These are phyloP conservation scores for Nyctalus aviator DNA, from an alignment of 2,797 vertebrate genomes.

Conservation along the genomic window DNA sequence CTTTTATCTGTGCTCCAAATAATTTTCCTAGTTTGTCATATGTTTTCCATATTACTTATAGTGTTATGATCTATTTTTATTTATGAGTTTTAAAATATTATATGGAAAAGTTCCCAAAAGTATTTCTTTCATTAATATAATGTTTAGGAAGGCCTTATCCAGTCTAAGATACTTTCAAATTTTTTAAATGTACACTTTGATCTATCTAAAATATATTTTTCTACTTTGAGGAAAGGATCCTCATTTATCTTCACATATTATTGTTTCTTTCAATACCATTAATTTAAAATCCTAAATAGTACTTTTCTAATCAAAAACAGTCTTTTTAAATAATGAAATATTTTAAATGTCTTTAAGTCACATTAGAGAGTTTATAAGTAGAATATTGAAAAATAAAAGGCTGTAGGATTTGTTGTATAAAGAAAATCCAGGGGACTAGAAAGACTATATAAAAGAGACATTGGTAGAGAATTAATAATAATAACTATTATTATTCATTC, in stretches of 20 bases:
- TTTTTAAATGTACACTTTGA: conserved; percentile 7
- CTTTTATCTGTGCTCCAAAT: conserved; percentile 43
- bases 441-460: not conserved
- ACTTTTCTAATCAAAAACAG: not conserved
- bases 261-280: conserved; percentile 41
- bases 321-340: conserved; percentile 48
- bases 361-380: conserved; percentile 5
- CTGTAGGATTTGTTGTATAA: conserved; percentile 3
- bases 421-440: conserved; percentile 5
- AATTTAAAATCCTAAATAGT: conserved; percentile 18
- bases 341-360: conserved; percentile 55
- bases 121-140: conserved; percentile 52
- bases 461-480: not conserved
- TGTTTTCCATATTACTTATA: conserved; percentile 38
- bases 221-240: conserved; percentile 39
- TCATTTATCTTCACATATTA: conserved; percentile 57
- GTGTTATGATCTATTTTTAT: conserved; percentile 43
- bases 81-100: conserved; percentile 7
- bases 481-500: not conserved
- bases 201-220: conserved; percentile 28
- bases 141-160: conserved; percentile 42
- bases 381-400: not conserved
- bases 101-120: conserved; percentile 31
- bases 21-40: conserved; percentile 20
- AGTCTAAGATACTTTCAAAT: conserved; percentile 41